Percentiles rank a stretch among this genome's conserved stretches.
phyloP scores from a whole-genome alignment of 2,888 invertebrate genomes.

The Ophion ellenae region DNA sequence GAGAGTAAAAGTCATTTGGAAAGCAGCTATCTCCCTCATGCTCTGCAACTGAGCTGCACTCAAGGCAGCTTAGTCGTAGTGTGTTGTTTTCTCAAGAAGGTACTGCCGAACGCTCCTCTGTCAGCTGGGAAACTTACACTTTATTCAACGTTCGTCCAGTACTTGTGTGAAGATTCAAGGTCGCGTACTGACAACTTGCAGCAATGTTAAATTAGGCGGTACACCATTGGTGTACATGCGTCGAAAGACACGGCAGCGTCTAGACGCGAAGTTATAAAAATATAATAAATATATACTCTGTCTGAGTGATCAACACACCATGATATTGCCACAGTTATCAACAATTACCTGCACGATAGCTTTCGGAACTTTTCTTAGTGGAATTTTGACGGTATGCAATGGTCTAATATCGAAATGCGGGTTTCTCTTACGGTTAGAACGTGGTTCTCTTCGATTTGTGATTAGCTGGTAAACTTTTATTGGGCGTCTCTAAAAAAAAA shows the following conservation, averaged over 20 bases:
- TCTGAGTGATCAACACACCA: neutral
- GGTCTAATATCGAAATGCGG: too few relatives aligned
- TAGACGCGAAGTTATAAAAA: neutral
- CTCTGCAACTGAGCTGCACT: too few relatives aligned
- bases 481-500: neutral
- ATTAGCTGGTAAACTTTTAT: too few relatives aligned
- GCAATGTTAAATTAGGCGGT: neutral
- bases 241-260: neutral
- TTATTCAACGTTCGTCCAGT: neutral
- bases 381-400: neutral
- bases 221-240: neutral
- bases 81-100: too few relatives aligned
- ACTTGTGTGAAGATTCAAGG: neutral
- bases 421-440: too few relatives aligned
- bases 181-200: neutral
- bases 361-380: neutral
- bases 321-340: too few relatives aligned
- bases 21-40: too few relatives aligned
- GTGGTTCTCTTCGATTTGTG: neutral
- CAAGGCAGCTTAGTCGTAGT: too few relatives aligned
- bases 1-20: too few relatives aligned
- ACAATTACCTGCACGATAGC: neutral
- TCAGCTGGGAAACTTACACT: neutral
- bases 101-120: neutral
- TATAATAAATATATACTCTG: neutral